phyloP scores from a whole-genome alignment of 2,888 invertebrate species.

The Brenthis daphne region DNA sequence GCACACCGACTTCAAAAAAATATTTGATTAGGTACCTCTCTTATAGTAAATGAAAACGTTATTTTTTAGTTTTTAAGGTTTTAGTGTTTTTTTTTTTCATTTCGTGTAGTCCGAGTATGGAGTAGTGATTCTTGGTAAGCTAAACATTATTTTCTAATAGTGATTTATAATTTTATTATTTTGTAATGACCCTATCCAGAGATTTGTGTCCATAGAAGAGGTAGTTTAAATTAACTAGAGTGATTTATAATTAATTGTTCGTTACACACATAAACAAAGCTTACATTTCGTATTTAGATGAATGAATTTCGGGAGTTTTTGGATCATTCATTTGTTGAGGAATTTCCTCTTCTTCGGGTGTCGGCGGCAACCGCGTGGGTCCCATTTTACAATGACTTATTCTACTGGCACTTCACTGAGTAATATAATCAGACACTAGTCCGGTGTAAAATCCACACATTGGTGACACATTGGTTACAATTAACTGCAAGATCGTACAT shows the following conservation, averaged over 20 bases:
- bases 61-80: no score
- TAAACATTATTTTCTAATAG: no score
- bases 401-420: slow-evolving; percentile 47
- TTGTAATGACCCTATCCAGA: no score
- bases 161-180: no score
- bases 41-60: no score
- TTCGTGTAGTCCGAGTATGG: no score
- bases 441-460: slow-evolving; percentile 50
- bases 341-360: slow-evolving; percentile 71
- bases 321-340: slow-evolving; percentile 54
- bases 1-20: no score
- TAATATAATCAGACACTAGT: slow-evolving; percentile 60
- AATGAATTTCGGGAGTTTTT: slow-evolving; percentile 53
- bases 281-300: slow-evolving; percentile 61
- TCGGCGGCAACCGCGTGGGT: slow-evolving; percentile 69
- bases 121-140: no score
- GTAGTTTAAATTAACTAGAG: background rate
- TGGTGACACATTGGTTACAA: slow-evolving; percentile 52
- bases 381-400: slow-evolving; percentile 54
- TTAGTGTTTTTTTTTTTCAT: no score
- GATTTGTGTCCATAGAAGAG: background rate
- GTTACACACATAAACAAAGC: slow-evolving; percentile 35
- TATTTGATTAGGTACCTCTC: no score
- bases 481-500: slow-evolving; percentile 58
- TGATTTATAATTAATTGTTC: background rate